phyloP scores from a whole-genome alignment of 2,888 invertebrate species.

The Sphaeridia pumilis region DNA sequence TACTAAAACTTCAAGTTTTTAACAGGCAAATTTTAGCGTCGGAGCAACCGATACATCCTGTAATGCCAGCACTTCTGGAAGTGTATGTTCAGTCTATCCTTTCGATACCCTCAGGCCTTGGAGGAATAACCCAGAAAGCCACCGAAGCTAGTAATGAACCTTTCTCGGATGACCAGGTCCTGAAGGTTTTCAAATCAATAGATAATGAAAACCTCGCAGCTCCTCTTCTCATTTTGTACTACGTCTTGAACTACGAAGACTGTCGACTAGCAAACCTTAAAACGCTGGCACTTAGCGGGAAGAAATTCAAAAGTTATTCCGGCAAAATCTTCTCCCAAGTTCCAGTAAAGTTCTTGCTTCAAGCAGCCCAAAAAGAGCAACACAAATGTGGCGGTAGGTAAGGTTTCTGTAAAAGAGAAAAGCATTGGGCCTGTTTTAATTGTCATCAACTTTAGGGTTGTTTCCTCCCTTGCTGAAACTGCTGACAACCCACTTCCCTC shows the following conservation, averaged over 20 bases:
- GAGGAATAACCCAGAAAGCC: slow-evolving; percentile 36
- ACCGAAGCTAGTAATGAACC: slow-evolving; percentile 83
- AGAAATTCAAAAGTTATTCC: slow-evolving; percentile 69
- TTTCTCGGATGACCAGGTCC: slow-evolving; percentile 76
- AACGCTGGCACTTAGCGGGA: slow-evolving; percentile 33
- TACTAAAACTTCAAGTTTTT: slow-evolving; percentile 40
- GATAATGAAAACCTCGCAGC: slow-evolving; percentile 51
- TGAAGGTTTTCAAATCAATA: slow-evolving; percentile 66
- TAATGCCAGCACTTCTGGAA: slow-evolving; percentile 82
- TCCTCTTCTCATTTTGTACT: slow-evolving; percentile 80
- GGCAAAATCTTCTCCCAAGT: slow-evolving; percentile 76
- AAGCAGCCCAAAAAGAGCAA: slow-evolving; percentile 84
- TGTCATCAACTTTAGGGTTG: slow-evolving; percentile 45
- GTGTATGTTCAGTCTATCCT: slow-evolving; percentile 89
- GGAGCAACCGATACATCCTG: slow-evolving; percentile 81
- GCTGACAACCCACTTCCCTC: slow-evolving; percentile 86
- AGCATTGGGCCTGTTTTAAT: background rate
- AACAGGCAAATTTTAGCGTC: slow-evolving; percentile 72
- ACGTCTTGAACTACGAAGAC: slow-evolving; percentile 84
- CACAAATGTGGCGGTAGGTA: slow-evolving; percentile 59
- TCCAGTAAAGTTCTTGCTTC: slow-evolving; percentile 84
- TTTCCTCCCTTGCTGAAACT: slow-evolving; percentile 79
- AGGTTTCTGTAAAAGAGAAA: background rate
- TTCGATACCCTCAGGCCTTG: slow-evolving; percentile 47
- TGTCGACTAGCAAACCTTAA: slow-evolving; percentile 49